phyloP scores from a whole-genome alignment of 2,888 invertebrate genomes.

The Torymus tubicola region DNA sequence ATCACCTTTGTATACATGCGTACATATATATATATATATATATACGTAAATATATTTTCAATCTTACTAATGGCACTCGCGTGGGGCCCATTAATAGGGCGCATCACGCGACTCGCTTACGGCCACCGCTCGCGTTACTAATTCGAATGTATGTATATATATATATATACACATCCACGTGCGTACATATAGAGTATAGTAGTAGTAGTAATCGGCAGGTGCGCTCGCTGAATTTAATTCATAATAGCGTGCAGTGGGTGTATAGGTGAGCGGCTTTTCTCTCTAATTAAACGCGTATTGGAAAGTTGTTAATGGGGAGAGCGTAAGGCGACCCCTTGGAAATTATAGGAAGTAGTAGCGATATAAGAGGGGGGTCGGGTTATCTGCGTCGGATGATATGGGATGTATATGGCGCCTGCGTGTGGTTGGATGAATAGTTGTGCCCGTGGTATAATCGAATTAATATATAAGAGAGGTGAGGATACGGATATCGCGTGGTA shows the following conservation, averaged over 20 bases:
- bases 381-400: not conserved
- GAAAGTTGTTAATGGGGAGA: slow-evolving; percentile 27
- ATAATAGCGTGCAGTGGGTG: no score
- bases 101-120: slow-evolving; percentile 39
- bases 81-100: slow-evolving; percentile 30
- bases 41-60: slow-evolving; percentile 58
- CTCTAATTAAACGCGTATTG: slow-evolving; percentile 44
- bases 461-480: no score
- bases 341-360: slow-evolving; percentile 23
- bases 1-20: slow-evolving; percentile 41
- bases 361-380: not conserved
- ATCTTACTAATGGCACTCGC: slow-evolving; percentile 69
- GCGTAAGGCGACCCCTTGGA: not conserved
- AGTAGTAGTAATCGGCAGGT: slow-evolving; percentile 45
- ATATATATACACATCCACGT: slow-evolving; percentile 23
- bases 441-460: no score
- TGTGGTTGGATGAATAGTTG: no score
- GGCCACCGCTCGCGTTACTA: slow-evolving; percentile 43
- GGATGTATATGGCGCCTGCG: no score
- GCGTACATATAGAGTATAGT: slow-evolving; percentile 16
- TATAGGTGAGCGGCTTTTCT: slow-evolving; percentile 8
- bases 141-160: slow-evolving; percentile 42
- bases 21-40: slow-evolving; percentile 33
- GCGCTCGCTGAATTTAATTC: not conserved
- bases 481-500: no score